Evolutionary conservation across 2,113 vertebrate genomes (phyloP).

Genomic region (Petrocephalus microphthalmus): DNA sequence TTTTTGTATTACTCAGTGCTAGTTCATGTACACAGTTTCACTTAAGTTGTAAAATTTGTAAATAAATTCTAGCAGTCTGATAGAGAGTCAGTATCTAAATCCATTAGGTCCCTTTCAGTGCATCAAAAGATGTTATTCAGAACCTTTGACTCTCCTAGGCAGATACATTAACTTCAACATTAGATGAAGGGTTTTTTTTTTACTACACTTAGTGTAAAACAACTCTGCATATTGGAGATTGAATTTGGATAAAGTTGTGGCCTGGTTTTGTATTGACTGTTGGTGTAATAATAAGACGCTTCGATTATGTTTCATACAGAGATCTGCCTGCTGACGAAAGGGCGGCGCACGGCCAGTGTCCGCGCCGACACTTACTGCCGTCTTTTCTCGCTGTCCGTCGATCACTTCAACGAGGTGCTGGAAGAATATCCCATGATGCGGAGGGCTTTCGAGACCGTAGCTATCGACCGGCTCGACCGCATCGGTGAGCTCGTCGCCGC

Average conservation of each 20-base stretch:
- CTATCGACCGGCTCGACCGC: slow-evolving; percentile 92
- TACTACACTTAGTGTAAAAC: not conserved
- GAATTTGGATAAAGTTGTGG: not conserved
- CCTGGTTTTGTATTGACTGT: not conserved
- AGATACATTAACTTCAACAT: not conserved
- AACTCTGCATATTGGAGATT: not conserved
- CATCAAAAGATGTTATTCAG: not conserved
- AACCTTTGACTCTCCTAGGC: not conserved
- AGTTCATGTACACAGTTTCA: not conserved
- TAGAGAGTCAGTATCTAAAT: not conserved
- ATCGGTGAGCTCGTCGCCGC: slow-evolving; percentile 69
- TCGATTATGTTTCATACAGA: slow-evolving; percentile 54
- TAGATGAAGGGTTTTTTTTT: not conserved
- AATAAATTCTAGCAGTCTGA: not conserved
- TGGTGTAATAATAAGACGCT: not conserved
- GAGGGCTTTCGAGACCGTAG: slow-evolving; percentile 94
- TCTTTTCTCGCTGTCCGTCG: slow-evolving; percentile 92
- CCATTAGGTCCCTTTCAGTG: not conserved
- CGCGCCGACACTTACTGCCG: slow-evolving; percentile 95
- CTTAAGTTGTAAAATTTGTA: not conserved
- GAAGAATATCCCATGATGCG: slow-evolving; percentile 99
- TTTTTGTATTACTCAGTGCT: not conserved
- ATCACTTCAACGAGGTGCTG: slow-evolving; percentile 97
- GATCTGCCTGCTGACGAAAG: slow-evolving; percentile 95
- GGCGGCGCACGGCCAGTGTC: slow-evolving; percentile 91